A percentile compares a stretch with the other conserved stretches of the same genome.
Evolutionary conservation across 2,113 vertebrate genomes (phyloP).

Genomic region (Vimba vimba): DNA sequence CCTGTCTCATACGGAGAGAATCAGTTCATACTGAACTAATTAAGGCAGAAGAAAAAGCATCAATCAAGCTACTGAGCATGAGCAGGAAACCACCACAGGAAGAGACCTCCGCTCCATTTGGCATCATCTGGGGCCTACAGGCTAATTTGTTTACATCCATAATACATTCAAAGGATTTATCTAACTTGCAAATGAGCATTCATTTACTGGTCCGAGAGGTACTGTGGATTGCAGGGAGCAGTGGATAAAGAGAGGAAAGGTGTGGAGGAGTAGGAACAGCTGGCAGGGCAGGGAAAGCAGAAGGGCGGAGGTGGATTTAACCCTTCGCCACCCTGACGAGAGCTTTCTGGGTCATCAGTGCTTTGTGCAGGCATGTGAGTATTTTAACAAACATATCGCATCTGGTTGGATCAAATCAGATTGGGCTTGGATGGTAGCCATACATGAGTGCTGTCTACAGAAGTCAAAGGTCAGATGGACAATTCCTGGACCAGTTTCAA

Average conservation of each 20-base stretch:
- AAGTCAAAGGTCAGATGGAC: constrained; percentile 28
- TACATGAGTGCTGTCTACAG: not conserved
- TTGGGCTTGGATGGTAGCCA: constrained; percentile 36
- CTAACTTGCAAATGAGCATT: constrained; percentile 85
- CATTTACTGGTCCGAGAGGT: constrained; percentile 78
- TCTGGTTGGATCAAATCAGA: constrained; percentile 19
- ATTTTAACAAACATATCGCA: constrained; percentile 10
- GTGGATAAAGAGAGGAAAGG: constrained; percentile 36
- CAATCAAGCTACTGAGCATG: constrained; percentile 78
- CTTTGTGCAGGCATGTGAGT: constrained; percentile 12
- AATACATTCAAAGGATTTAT: constrained; percentile 83
- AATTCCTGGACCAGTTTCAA: constrained; percentile 66
- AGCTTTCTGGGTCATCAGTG: constrained; percentile 25
- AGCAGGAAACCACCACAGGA: constrained; percentile 76
- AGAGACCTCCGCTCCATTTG: constrained; percentile 79
- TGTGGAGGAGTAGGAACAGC: constrained; percentile 47
- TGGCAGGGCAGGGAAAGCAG: constrained; percentile 33
- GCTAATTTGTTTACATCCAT: constrained; percentile 83
- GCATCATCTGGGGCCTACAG: constrained; percentile 79
- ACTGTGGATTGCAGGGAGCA: constrained; percentile 70
- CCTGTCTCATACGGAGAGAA: constrained; percentile 77
- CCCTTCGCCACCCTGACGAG: constrained; percentile 52
- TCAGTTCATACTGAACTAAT: constrained; percentile 82
- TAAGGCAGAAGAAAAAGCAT: constrained; percentile 82
- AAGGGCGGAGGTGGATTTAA: constrained; percentile 69